Conservation (phyloP, 2,113 vertebrate genomes). For the Corvus cornix region DNA sequence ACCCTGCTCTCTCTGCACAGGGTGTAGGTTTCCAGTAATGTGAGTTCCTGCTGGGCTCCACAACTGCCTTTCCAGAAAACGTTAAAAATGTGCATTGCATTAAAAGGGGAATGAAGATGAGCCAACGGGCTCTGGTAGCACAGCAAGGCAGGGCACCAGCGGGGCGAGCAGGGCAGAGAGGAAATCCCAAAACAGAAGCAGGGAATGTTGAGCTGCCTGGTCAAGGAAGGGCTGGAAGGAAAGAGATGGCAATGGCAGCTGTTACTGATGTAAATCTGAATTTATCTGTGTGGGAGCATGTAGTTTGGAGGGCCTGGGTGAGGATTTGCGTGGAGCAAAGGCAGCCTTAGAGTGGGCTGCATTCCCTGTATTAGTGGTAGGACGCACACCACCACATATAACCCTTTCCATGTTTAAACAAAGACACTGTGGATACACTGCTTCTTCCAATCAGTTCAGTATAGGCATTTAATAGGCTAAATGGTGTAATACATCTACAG, state of each 20-base stretch:
- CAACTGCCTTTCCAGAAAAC: background rate
- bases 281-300: background rate
- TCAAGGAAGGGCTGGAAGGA: background rate
- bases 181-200: background rate
- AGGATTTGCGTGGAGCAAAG: background rate
- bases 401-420: background rate
- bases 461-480: slow-evolving; percentile 70
- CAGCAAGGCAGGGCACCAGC: background rate
- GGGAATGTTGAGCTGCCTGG: background rate
- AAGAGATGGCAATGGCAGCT: background rate
- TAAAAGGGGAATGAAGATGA: background rate
- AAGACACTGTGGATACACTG: background rate
- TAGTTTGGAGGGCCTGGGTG: background rate
- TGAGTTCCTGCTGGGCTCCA: slow-evolving; percentile 21
- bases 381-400: background rate
- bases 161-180: background rate
- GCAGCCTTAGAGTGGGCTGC: background rate
- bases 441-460: slow-evolving; percentile 13
- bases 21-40: slow-evolving; percentile 48
- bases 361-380: background rate
- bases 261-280: background rate
- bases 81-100: slow-evolving; percentile 11
- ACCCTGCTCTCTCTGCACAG: background rate
- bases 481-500: slow-evolving; percentile 63
- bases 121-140: background rate